These are phyloP conservation scores for Neopipo cinnamomea DNA, from an alignment of 2,113 vertebrate species.

Conservation along the genomic window DNA sequence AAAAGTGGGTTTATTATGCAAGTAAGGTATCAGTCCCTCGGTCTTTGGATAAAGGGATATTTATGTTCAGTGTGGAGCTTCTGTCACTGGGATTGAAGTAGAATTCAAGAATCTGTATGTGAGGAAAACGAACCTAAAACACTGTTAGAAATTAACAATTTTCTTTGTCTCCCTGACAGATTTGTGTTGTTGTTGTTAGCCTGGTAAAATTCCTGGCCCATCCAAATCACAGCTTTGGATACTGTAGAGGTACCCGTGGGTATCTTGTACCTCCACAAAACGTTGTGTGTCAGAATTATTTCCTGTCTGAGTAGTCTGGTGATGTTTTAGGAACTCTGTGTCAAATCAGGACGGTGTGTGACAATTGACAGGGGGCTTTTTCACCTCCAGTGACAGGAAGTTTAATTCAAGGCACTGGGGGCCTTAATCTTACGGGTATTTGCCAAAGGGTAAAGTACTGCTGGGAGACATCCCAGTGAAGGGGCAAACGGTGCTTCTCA, in stretches of 20 bases:
- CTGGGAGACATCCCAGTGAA: not conserved
- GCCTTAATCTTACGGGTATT: not conserved
- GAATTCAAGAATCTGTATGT: not conserved
- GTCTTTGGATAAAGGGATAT: not conserved
- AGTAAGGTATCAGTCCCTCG: not conserved
- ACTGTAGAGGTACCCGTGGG: not conserved
- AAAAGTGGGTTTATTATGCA: not conserved
- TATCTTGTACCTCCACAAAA: not conserved
- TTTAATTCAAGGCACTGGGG: not conserved
- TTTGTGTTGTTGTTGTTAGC: not conserved
- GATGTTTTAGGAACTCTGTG: not conserved
- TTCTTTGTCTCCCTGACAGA: not conserved
- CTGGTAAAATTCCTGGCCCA: not conserved
- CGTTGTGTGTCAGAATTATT: not conserved
- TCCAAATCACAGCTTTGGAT: not conserved
- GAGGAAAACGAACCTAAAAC: not conserved
- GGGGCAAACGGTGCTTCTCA: not conserved
- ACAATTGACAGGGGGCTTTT: not conserved
- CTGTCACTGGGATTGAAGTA: not conserved
- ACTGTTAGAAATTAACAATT: not conserved
- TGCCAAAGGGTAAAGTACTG: not conserved
- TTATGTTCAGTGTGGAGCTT: not conserved
- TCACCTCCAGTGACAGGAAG: not conserved
- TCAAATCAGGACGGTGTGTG: not conserved
- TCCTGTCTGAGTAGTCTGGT: not conserved